Evolutionary conservation across 2,888 invertebrate genomes (phyloP), one percentile per base, ranked within the genome.

Genomic region (Rotaria socialis): DNA sequence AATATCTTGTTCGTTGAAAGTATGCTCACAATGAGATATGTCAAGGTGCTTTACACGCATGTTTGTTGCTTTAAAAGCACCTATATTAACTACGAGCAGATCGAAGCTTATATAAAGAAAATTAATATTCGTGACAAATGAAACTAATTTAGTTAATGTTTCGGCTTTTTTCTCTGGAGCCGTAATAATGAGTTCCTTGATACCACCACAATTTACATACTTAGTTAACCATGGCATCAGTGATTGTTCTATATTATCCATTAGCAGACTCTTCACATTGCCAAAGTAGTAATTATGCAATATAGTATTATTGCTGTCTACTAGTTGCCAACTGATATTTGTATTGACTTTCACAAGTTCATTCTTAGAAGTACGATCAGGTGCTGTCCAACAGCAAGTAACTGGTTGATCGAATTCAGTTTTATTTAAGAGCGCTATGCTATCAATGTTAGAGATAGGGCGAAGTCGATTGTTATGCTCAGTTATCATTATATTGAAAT

Each of bases 141-240:
- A 0, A 0, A 19, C 0, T 3, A 60, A n/a, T n/a, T 4, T 1
- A 60, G 0, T 11, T n/a, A 60, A n/a, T 14, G 52, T 2, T 8
- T 16, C 52, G 8, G 52, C 14, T 8, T 14, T 0, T 14, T 52
- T 52, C 16, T 52, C 0, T 52, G 0, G 52, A 52, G 52, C 14
- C 60, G 14, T n/a, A 60, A 60, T 27, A 24, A 14, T 24, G 10
- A 60, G 60, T 27, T 60, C 24, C n/a, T 7, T 60, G 27, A 60
- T 60, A 8, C 24, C 7, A n/a, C 4, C n/a, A 27, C 24, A 24
- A 60, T 27, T 60, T 24, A 60, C 60, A 60, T n/a, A 14, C n/a
- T 7, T 27, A 5, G 14, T 24, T 7, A 60, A 6, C 60, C 60
- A 60, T 60, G 19, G 10, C 0, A 60, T 0, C 1, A 24, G 24